Conservation (phyloP, 2,888 invertebrate species). For the Caenorhabditis drosophilae region DNA sequence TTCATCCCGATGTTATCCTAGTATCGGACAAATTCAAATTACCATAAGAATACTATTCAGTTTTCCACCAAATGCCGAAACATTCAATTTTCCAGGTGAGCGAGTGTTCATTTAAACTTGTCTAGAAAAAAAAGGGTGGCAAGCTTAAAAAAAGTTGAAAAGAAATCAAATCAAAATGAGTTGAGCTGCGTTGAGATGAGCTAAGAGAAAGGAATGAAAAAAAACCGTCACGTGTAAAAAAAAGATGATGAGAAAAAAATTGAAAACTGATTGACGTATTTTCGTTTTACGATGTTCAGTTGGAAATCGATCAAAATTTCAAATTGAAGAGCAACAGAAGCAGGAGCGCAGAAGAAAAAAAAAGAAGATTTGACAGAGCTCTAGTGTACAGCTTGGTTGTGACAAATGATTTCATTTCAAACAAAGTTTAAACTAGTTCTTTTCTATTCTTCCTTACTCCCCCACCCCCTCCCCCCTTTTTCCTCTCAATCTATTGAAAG, state of each 20-base stretch:
- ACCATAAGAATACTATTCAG: neutral
- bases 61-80: neutral
- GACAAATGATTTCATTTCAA: too few relatives aligned
- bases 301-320: too few relatives aligned
- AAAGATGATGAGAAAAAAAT: neutral
- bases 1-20: too few relatives aligned
- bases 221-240: too few relatives aligned
- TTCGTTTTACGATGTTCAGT: neutral
- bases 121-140: neutral
- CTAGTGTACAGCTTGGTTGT: too few relatives aligned
- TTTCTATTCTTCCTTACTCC: too few relatives aligned
- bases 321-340: too few relatives aligned
- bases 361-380: too few relatives aligned
- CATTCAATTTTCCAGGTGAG: conserved; percentile 1
- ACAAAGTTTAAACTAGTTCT: too few relatives aligned
- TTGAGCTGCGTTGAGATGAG: neutral
- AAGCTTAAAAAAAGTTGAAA: neutral
- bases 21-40: neutral
- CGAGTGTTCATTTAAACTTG: neutral
- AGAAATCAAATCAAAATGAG: neutral
- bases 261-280: neutral
- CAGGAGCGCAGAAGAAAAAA: too few relatives aligned
- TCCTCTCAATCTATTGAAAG: too few relatives aligned
- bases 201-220: neutral
- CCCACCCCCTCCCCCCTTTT: too few relatives aligned